phyloP scores from a whole-genome alignment of 2,797 vertebrate genomes.

The Pseudochirops corinnae region DNA sequence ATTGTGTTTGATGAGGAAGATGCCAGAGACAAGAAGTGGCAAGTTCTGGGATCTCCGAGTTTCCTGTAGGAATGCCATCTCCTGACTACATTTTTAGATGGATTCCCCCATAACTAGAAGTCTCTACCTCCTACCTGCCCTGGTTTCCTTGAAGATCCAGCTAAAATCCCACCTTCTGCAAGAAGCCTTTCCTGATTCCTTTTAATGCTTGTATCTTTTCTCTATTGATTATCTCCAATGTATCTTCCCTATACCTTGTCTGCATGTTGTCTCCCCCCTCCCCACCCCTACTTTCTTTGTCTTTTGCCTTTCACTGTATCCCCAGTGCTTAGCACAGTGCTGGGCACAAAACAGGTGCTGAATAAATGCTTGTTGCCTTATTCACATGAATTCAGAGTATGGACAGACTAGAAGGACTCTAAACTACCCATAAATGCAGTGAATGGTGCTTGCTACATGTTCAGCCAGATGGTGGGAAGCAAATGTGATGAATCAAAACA shows the following conservation, averaged over 20 bases:
- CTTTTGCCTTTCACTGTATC: neutral
- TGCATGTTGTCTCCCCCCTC: neutral
- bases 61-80: too few relatives aligned
- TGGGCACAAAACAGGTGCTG: neutral
- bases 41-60: too few relatives aligned
- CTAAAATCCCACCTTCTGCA: neutral
- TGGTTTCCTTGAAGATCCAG: neutral
- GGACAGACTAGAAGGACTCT: neutral
- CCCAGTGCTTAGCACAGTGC: neutral
- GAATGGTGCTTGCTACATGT: neutral
- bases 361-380: neutral
- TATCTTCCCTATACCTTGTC: neutral
- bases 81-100: too few relatives aligned
- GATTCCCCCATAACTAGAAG: too few relatives aligned
- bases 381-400: neutral
- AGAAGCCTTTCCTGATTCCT: neutral
- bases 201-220: neutral
- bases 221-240: neutral
- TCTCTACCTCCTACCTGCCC: neutral
- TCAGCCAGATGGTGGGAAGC: neutral
- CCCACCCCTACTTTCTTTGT: neutral
- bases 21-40: too few relatives aligned
- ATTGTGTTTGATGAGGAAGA: too few relatives aligned
- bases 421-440: neutral
- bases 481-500: neutral